phyloP scores from a whole-genome alignment of 2,113 vertebrate species.

The Pipra filicauda region DNA sequence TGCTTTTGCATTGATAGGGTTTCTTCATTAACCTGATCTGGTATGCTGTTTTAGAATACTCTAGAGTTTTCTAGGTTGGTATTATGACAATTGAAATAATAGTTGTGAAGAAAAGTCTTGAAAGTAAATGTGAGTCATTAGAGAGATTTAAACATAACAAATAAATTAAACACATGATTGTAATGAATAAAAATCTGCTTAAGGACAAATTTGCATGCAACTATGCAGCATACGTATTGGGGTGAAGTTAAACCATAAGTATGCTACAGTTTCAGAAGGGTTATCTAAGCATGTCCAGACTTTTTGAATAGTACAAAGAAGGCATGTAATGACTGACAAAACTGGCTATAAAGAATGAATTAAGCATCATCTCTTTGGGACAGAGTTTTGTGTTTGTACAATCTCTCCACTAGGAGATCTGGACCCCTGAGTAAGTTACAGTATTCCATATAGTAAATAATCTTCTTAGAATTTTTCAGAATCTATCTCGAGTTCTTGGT shows the following conservation, averaged over 20 bases:
- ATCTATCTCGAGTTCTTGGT: neutral
- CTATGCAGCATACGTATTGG: neutral
- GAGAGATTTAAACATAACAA: neutral
- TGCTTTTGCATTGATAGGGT: neutral
- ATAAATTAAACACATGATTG: neutral
- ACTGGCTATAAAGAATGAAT: neutral
- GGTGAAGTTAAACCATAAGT: neutral
- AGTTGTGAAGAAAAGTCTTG: neutral
- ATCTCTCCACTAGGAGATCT: neutral
- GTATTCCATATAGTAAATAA: neutral
- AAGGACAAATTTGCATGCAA: neutral
- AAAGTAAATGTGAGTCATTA: neutral
- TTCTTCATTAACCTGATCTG: neutral
- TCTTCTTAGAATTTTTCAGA: neutral
- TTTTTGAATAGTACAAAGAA: neutral
- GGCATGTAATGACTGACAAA: neutral
- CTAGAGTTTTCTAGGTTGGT: neutral
- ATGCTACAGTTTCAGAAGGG: neutral
- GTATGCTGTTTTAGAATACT: neutral
- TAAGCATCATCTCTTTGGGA: neutral
- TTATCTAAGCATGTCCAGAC: neutral
- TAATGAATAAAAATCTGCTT: neutral
- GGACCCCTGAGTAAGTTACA: neutral
- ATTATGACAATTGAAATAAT: neutral
- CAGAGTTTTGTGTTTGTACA: neutral